phyloP scores from a whole-genome alignment of 2,888 invertebrate genomes.

The Parapristionchus giblindavisi region DNA sequence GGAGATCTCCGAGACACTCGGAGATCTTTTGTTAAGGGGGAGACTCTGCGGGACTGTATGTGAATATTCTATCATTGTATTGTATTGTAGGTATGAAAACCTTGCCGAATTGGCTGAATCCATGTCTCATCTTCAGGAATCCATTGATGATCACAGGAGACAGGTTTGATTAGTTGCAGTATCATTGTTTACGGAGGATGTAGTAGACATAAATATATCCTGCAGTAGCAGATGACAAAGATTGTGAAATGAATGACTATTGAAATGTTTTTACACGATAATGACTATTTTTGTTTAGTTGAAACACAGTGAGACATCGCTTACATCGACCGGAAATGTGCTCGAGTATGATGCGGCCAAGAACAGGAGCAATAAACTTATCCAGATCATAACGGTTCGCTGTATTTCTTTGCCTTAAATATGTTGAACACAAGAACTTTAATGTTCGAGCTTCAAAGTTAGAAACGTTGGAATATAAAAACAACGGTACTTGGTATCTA shows the following conservation, averaged over 20 bases:
- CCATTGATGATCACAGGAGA: conserved; percentile 43
- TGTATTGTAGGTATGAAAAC: conserved; percentile 44
- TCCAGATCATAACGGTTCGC: conserved; percentile 43
- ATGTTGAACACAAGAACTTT: no score
- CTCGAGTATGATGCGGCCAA: conserved; percentile 44
- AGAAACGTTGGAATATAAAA: no score
- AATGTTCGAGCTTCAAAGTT: no score
- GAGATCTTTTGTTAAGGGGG: no score
- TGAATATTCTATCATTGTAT: neutral
- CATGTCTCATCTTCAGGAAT: conserved; percentile 40
- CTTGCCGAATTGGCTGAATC: conserved; percentile 41
- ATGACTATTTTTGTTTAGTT: neutral
- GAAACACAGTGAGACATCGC: conserved; percentile 13
- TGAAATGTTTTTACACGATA: neutral
- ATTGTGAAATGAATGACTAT: no score
- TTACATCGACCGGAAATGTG: conserved; percentile 36
- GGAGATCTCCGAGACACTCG: no score
- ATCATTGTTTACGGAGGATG: no score
- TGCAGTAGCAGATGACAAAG: no score
- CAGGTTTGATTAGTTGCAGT: conserved; percentile 37
- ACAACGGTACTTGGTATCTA: no score
- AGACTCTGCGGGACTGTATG: no score
- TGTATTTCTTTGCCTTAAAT: neutral
- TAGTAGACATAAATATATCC: no score
- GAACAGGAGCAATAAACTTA: conserved; percentile 41